Evolutionary conservation across 2,113 vertebrate species (phyloP).

Genomic region (Buteo buteo): DNA sequence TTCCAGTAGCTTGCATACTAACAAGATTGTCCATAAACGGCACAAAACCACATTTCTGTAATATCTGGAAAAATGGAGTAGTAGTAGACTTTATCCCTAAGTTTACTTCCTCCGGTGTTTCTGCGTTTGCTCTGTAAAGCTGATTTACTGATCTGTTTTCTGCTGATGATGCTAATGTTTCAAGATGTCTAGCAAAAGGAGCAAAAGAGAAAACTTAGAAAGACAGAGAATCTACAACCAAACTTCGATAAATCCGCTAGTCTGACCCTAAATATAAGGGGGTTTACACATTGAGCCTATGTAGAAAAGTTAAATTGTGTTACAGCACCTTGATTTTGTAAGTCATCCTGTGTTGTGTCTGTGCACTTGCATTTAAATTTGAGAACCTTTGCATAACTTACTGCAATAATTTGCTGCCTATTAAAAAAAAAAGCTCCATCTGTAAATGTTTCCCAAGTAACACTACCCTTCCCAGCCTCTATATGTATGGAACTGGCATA

Average conservation of each 20-base stretch:
- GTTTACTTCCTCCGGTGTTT: neutral
- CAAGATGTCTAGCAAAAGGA: neutral
- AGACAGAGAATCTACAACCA: neutral
- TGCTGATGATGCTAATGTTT: neutral
- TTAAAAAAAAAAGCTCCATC: neutral
- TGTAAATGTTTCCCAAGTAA: neutral
- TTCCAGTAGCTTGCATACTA: neutral
- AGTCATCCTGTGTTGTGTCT: neutral
- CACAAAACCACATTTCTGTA: neutral
- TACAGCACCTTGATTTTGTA: neutral
- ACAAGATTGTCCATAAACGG: neutral
- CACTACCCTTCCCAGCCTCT: neutral
- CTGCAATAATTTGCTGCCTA: neutral
- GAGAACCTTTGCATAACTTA: neutral
- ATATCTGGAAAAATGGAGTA: neutral
- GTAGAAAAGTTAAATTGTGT: neutral
- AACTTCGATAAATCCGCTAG: neutral
- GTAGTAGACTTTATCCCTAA: neutral
- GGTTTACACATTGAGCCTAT: neutral
- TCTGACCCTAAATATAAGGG: neutral
- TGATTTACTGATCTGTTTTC: neutral
- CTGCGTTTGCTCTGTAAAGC: neutral
- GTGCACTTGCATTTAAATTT: neutral
- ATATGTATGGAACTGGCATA: neutral
- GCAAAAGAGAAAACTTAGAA: neutral